Evolutionary conservation across 2,797 vertebrate genomes (phyloP).

Genomic region (Cyprinella venusta): DNA sequence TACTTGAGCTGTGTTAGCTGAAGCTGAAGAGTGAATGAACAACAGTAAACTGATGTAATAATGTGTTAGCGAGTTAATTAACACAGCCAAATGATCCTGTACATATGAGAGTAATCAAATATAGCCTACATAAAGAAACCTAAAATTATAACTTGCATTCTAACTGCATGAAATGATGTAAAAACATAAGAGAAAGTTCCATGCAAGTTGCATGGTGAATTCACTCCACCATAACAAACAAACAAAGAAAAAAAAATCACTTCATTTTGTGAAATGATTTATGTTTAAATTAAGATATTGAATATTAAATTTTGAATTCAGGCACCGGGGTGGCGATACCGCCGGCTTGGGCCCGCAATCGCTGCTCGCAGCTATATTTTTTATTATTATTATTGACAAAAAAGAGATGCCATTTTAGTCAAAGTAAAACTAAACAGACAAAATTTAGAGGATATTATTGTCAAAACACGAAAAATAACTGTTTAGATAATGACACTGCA

Average conservation of each 20-base stretch:
- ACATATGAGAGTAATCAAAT: neutral
- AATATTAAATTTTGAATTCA: neutral
- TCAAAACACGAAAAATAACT: neutral
- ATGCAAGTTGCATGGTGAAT: neutral
- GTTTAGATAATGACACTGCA: neutral
- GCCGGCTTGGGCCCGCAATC: no score
- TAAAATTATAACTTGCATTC: neutral
- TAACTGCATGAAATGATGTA: neutral
- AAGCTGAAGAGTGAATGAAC: no score
- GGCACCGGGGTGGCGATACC: no score
- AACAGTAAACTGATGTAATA: no score
- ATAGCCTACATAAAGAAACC: neutral
- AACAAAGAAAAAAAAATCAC: accelerated
- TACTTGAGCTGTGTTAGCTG: neutral
- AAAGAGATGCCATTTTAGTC: neutral
- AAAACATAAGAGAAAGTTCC: neutral
- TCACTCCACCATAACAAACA: neutral
- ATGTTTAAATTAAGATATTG: neutral
- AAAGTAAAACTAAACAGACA: neutral
- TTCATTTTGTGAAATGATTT: neutral
- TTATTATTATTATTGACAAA: neutral
- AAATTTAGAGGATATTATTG: neutral
- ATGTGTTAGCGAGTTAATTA: no score
- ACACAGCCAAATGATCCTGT: no score
- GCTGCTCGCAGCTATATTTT: no score